Conservation (phyloP, 2,888 invertebrate species). For the Conistra vaccinii region DNA sequence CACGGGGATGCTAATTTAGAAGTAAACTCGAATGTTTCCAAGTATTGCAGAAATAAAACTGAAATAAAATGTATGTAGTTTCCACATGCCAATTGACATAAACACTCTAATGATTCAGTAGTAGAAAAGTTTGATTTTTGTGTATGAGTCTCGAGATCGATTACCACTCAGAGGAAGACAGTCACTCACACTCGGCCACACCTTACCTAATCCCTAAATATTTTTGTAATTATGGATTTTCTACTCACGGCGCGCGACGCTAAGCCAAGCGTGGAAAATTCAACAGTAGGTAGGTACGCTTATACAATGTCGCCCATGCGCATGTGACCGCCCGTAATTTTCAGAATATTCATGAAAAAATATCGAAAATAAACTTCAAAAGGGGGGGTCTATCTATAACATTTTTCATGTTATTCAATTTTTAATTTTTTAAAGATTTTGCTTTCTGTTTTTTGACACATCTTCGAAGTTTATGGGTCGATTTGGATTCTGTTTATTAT, state of each 20-base stretch:
- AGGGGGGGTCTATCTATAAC: no score
- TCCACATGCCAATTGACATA: not conserved
- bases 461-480: no score
- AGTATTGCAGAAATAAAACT: slow-evolving; percentile 32
- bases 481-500: no score
- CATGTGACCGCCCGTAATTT: no score
- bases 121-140: not conserved
- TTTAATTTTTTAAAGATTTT: no score
- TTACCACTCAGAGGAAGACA: not conserved
- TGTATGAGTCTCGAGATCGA: no score
- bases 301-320: no score
- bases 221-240: not conserved
- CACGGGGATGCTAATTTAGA: slow-evolving; percentile 17
- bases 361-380: no score
- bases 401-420: no score
- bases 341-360: no score
- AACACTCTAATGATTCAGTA: slow-evolving; percentile 14
- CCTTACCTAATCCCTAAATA: not conserved
- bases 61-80: slow-evolving; percentile 5
- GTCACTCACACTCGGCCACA: not conserved
- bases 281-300: not conserved
- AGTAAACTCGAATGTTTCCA: slow-evolving; percentile 23
- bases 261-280: not conserved
- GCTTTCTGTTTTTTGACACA: no score
- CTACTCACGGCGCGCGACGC: not conserved